Base-by-base conservation (phyloP, 2,113 vertebrate species). In the Choloepus hoffmanni region DNA sequence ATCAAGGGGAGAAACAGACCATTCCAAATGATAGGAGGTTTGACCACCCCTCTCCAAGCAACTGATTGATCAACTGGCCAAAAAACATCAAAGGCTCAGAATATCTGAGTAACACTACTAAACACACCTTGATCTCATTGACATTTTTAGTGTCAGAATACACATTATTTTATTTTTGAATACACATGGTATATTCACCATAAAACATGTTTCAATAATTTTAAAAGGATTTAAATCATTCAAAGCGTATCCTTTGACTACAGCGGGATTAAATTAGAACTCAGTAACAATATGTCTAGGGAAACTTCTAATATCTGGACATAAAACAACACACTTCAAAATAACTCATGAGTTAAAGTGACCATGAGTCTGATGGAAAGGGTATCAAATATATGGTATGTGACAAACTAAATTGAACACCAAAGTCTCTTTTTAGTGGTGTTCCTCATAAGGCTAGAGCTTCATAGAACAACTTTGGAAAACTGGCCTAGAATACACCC, bases 81-180 rank as follows among this genome's bases (percentile, higher is more conserved):
- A 67, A n/a, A 26, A 70, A 11, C 65, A 50, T 7, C 21, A 73
- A 55, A 28, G 23, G 63, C 62, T 33, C 3, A 73, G 9, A 55
- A 50, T 60, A 68, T 81, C 23, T 24, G 40, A 94, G 30, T 1
- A 55, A 33, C 4, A 8, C 58, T 72, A 30, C 14, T 60, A 43
- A 68, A 18, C 40, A 45, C 24, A 45, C 24, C n/a, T 78, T 79
- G 26, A 45, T 53, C 36, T 73, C 28, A 76, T 72, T 62, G 16
- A 76, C 43, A 72, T n/a, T 60, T 55, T 36, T 40, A 36, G 43
- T 55, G 70, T 43, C 19, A 77, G 43, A 70, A 92, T 85, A 74
- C 89, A 89, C 24, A n/a, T 23, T 60, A 21, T 18, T 58, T 45
- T 81, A 36, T 89, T 93, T 83, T 74, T 60, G 82, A 76, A 90